Evolutionary conservation across 2,888 invertebrate species (phyloP).

Genomic region (Aquatica leii): DNA sequence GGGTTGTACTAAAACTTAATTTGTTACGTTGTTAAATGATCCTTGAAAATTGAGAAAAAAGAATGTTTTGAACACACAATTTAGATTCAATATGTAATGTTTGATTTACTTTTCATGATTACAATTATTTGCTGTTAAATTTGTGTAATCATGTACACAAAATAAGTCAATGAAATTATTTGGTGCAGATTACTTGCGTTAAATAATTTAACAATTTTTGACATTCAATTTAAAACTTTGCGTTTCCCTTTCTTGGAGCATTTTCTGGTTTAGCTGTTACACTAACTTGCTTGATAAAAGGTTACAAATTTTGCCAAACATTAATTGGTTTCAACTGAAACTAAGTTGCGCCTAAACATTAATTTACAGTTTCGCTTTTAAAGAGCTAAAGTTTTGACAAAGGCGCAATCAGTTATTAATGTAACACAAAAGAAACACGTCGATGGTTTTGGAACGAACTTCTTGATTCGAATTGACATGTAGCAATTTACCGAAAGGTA

Average conservation of each 20-base stretch:
- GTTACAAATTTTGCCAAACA: conserved; percentile 12
- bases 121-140: no score
- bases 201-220: neutral
- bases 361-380: conserved; percentile 8
- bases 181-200: neutral
- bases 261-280: conserved; percentile 10
- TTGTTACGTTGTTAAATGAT: conserved; percentile 7
- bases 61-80: conserved; percentile 1
- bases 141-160: no score
- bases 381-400: no score
- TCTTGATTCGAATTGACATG: no score
- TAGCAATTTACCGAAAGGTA: neutral
- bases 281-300: neutral
- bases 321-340: conserved; percentile 10
- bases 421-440: no score
- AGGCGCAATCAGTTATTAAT: no score
- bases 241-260: no score
- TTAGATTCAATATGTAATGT: neutral
- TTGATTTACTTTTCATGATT: neutral
- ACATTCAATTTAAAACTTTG: conserved; percentile 5
- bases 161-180: neutral
- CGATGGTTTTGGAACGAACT: no score
- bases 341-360: conserved; percentile 8
- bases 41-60: conserved; percentile 11
- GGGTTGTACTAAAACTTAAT: neutral